Percentiles rank a stretch among this genome's conserved stretches.
Conservation (phyloP, 2,113 vertebrate genomes). For the Lampris megalopsis region DNA sequence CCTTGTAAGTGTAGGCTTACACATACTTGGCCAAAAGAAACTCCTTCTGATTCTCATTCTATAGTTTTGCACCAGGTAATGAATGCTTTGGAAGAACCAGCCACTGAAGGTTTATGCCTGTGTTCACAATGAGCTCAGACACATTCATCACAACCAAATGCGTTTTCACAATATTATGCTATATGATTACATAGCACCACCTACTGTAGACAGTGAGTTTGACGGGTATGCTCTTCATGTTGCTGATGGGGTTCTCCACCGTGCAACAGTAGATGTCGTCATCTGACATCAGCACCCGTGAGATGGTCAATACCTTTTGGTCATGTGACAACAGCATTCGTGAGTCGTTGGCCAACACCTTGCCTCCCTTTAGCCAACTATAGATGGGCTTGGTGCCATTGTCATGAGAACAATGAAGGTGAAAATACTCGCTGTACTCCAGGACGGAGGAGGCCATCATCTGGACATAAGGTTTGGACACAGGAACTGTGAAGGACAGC, state of each 20-base stretch:
- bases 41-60: too few species aligned
- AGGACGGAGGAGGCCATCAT: constrained; percentile 92
- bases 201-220: constrained; percentile 96
- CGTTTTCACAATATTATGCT: neutral
- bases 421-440: constrained; percentile 93
- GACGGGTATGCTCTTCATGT: constrained; percentile 87
- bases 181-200: constrained; percentile 58
- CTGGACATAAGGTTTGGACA: constrained; percentile 91
- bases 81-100: constrained; percentile 39
- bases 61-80: constrained; percentile 43
- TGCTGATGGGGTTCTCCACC: constrained; percentile 97
- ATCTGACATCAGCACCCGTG: constrained; percentile 90
- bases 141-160: neutral
- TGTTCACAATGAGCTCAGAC: constrained; percentile 25
- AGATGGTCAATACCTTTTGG: constrained; percentile 94
- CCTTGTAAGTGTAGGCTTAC: too few species aligned
- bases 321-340: constrained; percentile 92
- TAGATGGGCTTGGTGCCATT: constrained; percentile 94
- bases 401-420: constrained; percentile 92
- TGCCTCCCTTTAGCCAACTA: constrained; percentile 92
- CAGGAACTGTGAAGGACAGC: constrained; percentile 84
- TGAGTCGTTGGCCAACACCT: constrained; percentile 89
- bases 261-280: constrained; percentile 92
- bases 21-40: too few species aligned
- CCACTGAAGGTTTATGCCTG: constrained; percentile 22